These are phyloP conservation scores for Drosophila arizonae DNA, from an alignment of 1,140 invertebrate genomes.

Conservation along the genomic window DNA sequence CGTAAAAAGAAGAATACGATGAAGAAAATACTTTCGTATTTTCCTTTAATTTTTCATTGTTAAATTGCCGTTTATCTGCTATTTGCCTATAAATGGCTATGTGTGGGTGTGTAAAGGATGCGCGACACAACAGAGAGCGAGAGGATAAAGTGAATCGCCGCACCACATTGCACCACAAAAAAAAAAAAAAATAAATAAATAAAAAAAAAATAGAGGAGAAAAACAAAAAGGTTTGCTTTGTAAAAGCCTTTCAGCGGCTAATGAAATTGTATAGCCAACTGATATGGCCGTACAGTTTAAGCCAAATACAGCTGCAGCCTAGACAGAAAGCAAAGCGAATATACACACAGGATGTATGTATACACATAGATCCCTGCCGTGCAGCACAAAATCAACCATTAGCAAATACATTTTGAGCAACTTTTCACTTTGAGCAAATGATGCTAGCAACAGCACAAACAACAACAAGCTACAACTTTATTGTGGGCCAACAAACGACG, in stretches of 20 bases:
- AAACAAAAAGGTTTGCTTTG: slow-evolving; percentile 33
- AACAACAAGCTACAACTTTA: background rate
- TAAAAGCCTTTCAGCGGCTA: slow-evolving; percentile 30
- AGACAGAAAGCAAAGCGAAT: background rate
- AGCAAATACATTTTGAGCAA: slow-evolving; percentile 20
- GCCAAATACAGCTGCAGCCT: background rate
- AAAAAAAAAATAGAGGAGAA: background rate
- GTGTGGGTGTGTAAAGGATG: slow-evolving; percentile 18
- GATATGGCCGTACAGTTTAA: slow-evolving; percentile 3
- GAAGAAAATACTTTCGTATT: slow-evolving; percentile 67
- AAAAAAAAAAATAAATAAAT: background rate
- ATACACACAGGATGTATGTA: background rate
- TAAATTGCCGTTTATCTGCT: slow-evolving; percentile 74
- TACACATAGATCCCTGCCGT: background rate
- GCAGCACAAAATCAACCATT: slow-evolving; percentile 9
- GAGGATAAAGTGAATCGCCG: slow-evolving; percentile 32
- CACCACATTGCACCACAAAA: slow-evolving; percentile 15
- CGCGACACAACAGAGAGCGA: slow-evolving; percentile 31
- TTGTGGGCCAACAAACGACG: background rate
- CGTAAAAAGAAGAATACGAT: background rate
- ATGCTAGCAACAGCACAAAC: background rate
- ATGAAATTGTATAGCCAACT: slow-evolving; percentile 41
- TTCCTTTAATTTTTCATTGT: slow-evolving; percentile 80
- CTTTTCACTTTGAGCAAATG: slow-evolving; percentile 1
- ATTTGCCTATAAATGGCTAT: slow-evolving; percentile 40